Evolutionary conservation across 2,888 invertebrate species (phyloP), one percentile per base, ranked within the genome.

Genomic region (Drosophila prostipennis): DNA sequence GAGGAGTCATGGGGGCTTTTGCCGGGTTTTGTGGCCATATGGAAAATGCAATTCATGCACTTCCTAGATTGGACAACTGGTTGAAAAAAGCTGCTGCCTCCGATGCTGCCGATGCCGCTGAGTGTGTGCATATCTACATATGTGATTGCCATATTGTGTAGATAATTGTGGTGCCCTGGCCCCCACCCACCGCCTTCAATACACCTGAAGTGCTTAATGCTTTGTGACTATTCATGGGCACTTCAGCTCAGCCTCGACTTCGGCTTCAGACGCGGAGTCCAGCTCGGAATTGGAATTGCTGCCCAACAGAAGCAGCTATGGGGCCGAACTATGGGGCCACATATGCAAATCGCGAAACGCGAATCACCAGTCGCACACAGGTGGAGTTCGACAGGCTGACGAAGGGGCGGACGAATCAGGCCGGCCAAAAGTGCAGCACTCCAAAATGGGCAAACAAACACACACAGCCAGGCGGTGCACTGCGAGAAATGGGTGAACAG

Each of bases 61-160:
- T 84, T 89, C 89, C 87, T 87, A 89, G 89, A 89, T 89, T 87
- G 87, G 77, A 84, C 89, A 83, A 87, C 89, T 83, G 87, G 87
- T 87, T 87, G 89, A 64, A 64, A 74, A 75, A 71, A 68, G 48
- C 67, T 64, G 54, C 49, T 55, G 56, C 32, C 16, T 32, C 14
- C 29, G 46, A 32, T 55, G 64, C 59, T 43, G 37, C 36, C 40
- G 26, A 39, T 57, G 53, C 53, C 52, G 51, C 52, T 39, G 54
- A 63, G 75, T 85, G 88, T 88, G 74, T 74, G 79, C 82, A 75
- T 82, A 82, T 82, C 86, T 88, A 88, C 86, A 82, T 85, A 85
- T 84, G 84, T 84, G 84, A 84, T 89, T 89, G 85, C 85, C 85
- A 87, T 87, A 85, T 85, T 85, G 85, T 89, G 85, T 87, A 89